Percentiles rank a stretch among this genome's conserved stretches.
Evolutionary conservation across 2,797 vertebrate species (phyloP).

Genomic region (Moxostoma hubbsi): DNA sequence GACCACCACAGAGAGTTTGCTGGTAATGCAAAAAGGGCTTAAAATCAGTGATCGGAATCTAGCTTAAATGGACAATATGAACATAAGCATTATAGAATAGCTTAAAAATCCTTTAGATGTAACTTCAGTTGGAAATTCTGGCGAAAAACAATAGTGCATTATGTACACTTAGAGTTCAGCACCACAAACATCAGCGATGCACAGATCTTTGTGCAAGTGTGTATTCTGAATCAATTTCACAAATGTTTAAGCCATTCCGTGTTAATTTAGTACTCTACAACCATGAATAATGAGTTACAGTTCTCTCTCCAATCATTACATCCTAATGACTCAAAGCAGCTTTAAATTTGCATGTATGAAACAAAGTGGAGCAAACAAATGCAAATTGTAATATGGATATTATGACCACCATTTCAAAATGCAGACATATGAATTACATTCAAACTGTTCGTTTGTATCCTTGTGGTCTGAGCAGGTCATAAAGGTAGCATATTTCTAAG

Average conservation of each 20-base stretch:
- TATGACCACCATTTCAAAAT: conserved; percentile 45
- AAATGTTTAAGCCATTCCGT: conserved; percentile 45
- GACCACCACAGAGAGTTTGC: conserved; percentile 29
- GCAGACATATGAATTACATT: conserved; percentile 70
- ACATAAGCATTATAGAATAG: conserved; percentile 14
- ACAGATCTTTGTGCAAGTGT: conserved; percentile 63
- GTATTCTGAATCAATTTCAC: conserved; percentile 58
- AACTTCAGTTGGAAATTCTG: conserved; percentile 6
- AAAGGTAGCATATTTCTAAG: background rate
- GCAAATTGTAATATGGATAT: conserved; percentile 33
- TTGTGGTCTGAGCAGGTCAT: conserved; percentile 61
- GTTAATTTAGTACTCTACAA: conserved; percentile 4
- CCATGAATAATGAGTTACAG: conserved; percentile 12
- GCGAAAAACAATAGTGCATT: conserved; percentile 38
- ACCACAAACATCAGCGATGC: conserved; percentile 56
- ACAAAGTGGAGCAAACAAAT: conserved; percentile 39
- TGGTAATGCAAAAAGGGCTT: conserved; percentile 3
- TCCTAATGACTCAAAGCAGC: conserved; percentile 18
- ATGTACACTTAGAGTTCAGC: conserved; percentile 67
- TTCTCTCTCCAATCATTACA: conserved; percentile 19
- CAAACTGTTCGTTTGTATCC: conserved; percentile 57
- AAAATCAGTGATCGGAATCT: conserved; percentile 20
- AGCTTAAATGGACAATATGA: conserved; percentile 16
- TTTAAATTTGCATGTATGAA: conserved; percentile 51
- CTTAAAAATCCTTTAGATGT: conserved; percentile 21